Evolutionary conservation across 2,113 vertebrate genomes (phyloP).

Genomic region (Sceloporus tristichus): DNA sequence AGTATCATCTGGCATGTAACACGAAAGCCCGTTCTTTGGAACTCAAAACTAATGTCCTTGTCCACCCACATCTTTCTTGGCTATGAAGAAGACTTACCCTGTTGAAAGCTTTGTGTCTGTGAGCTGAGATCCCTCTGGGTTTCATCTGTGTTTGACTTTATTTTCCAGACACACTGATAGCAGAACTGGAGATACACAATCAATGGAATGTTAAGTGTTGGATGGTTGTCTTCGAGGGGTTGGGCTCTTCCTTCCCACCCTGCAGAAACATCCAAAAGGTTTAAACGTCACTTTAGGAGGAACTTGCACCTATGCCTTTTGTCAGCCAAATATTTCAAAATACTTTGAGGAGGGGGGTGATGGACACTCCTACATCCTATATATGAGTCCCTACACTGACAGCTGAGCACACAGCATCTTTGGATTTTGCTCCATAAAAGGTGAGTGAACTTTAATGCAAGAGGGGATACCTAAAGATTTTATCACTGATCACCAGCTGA

Average conservation of each 20-base stretch:
- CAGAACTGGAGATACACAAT: not conserved
- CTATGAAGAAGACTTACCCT: not conserved
- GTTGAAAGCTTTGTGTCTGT: not conserved
- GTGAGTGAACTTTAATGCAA: conserved; percentile 5
- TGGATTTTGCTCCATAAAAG: not conserved
- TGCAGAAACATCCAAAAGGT: not conserved
- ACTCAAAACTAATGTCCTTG: not conserved
- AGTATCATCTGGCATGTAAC: not conserved
- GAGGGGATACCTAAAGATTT: not conserved
- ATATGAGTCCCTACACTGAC: not conserved
- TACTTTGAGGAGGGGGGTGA: not conserved
- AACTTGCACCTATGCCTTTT: not conserved
- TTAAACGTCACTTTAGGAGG: conserved; percentile 4
- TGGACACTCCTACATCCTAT: not conserved
- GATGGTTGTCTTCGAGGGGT: not conserved
- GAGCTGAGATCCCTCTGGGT: not conserved
- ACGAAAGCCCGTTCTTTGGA: not conserved
- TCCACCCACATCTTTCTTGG: not conserved
- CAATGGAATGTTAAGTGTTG: not conserved
- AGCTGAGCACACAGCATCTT: not conserved
- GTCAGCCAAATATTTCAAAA: conserved; percentile 3
- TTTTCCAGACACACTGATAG: not conserved
- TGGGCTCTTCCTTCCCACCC: not conserved
- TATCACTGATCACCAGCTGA: not conserved
- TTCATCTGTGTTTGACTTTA: not conserved